A percentile compares a stretch with the other conserved stretches of the same genome.
These are phyloP conservation scores for Peromyscus maniculatus DNA, from an alignment of 2,113 vertebrate species.

Conservation along the genomic window DNA sequence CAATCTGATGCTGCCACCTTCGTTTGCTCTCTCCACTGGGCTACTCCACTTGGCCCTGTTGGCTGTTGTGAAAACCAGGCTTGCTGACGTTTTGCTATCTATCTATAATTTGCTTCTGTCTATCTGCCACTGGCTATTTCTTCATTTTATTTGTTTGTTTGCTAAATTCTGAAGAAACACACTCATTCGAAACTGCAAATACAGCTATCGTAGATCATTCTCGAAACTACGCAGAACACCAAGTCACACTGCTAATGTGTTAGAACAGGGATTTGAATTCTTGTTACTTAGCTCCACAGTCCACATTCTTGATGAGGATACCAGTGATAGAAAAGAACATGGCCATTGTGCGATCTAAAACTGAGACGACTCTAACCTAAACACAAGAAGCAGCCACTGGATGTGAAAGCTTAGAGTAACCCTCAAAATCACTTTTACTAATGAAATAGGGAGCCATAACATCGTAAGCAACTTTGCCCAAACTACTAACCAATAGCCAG, in stretches of 20 bases:
- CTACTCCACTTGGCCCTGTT: not conserved
- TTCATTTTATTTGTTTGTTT: not conserved
- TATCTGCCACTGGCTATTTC: too few species aligned
- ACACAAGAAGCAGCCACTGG: not conserved
- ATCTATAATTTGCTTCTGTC: not conserved
- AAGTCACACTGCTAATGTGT: not conserved
- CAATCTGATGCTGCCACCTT: not conserved
- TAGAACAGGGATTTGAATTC: not conserved
- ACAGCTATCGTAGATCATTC: not conserved
- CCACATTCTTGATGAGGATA: not conserved
- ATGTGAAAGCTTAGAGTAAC: not conserved
- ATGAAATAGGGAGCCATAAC: not conserved
- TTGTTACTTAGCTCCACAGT: not conserved
- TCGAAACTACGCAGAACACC: not conserved
- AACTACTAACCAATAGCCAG: not conserved
- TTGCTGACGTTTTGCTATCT: not conserved
- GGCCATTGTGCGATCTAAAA: not conserved
- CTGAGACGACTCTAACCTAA: not conserved
- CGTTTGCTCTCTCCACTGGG: not conserved
- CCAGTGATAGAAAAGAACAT: not conserved
- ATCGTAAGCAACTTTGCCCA: not conserved
- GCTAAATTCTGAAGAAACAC: not conserved
- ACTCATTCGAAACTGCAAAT: not conserved
- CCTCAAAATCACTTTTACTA: not conserved
- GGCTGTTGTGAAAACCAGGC: not conserved